Percentiles rank a stretch among this genome's conserved stretches.
phyloP scores from a whole-genome alignment of 2,113 vertebrate genomes.

The Meles meles region DNA sequence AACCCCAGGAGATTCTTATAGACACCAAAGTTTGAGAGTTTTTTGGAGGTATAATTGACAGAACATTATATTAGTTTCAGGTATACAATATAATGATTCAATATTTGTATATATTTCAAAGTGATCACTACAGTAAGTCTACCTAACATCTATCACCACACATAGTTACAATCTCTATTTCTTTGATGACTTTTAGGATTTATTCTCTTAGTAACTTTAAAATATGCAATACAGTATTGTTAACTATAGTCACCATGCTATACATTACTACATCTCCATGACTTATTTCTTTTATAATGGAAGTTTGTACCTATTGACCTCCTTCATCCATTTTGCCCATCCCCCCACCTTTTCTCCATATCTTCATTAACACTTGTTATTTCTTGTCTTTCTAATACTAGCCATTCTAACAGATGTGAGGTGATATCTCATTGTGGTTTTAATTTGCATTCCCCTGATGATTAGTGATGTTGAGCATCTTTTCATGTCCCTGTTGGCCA shows the following conservation, averaged over 20 bases:
- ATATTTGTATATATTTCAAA: background rate
- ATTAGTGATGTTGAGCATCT: background rate
- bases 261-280: background rate
- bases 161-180: background rate
- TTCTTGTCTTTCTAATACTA: background rate
- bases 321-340: background rate
- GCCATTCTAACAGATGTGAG: background rate
- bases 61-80: background rate
- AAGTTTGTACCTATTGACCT: background rate
- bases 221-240: background rate
- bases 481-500: background rate
- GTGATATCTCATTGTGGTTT: background rate
- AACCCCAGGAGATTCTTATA: background rate
- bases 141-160: background rate
- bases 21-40: background rate
- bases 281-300: background rate
- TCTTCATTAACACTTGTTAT: background rate
- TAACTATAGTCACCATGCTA: background rate
- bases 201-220: background rate
- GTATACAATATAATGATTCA: background rate
- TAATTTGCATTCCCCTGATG: background rate
- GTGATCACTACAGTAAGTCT: background rate
- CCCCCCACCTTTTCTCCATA: background rate
- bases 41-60: background rate
- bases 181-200: background rate